Conservation (phyloP, 1,140 invertebrate genomes). For the Sitophilus oryzae region DNA sequence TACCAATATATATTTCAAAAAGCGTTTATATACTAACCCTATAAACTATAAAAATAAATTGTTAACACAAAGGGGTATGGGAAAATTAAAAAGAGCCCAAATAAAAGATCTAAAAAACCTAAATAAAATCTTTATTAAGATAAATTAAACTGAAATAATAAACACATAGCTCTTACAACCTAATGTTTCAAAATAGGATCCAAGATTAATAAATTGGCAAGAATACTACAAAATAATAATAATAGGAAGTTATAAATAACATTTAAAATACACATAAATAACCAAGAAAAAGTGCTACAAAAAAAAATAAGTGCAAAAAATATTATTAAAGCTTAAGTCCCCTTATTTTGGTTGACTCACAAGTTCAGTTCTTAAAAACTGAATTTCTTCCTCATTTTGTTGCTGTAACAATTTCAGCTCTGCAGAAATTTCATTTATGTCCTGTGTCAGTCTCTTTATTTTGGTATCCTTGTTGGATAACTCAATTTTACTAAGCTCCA, state of each 20-base stretch:
- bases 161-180: neutral
- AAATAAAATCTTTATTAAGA: conserved; percentile 20
- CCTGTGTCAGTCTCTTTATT: conserved; percentile 53
- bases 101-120: conserved; percentile 14
- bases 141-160: conserved; percentile 1
- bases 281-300: conserved; percentile 6
- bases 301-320: conserved; percentile 14
- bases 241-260: too few species aligned
- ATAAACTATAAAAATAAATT: neutral
- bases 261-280: too few species aligned
- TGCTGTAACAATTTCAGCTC: conserved; percentile 56
- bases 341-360: conserved; percentile 53
- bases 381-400: conserved; percentile 57
- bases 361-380: conserved; percentile 57
- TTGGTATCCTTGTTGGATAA: conserved; percentile 65
- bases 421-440: conserved; percentile 57
- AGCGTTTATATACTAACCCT: neutral
- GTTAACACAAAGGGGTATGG: conserved; percentile 11
- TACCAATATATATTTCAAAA: neutral
- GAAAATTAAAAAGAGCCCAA: conserved; percentile 21
- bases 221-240: too few species aligned
- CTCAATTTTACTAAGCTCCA: conserved; percentile 64
- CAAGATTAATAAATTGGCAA: neutral
- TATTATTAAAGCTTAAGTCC: conserved; percentile 24
- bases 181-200: neutral